A percentile compares a stretch with the other conserved stretches of the same genome.
phyloP scores from a whole-genome alignment of 2,113 vertebrate genomes.

The Oenanthe melanoleuca region DNA sequence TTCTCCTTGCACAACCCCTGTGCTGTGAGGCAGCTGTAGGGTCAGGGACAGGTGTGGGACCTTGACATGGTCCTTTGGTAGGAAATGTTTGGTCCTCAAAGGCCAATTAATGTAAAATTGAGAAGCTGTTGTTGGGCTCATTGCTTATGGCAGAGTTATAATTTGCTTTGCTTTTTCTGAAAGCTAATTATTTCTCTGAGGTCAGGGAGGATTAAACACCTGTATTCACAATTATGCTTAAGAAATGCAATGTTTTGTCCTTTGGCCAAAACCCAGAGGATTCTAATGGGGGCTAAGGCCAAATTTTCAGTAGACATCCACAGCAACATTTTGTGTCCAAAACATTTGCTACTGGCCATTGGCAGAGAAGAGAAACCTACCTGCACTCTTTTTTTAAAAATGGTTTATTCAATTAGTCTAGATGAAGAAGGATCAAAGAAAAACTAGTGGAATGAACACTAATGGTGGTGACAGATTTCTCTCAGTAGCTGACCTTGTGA shows the following conservation, averaged over 20 bases:
- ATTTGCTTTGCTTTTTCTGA: not conserved
- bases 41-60: not conserved
- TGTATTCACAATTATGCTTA: not conserved
- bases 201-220: not conserved
- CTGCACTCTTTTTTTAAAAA: not conserved
- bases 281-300: not conserved
- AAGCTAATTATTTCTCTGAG: not conserved
- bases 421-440: not conserved
- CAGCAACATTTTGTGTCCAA: not conserved
- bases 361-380: not conserved
- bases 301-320: not conserved
- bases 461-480: not conserved
- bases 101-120: not conserved
- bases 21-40: not conserved
- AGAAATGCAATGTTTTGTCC: not conserved
- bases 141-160: not conserved
- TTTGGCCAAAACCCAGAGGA: not conserved
- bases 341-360: not conserved
- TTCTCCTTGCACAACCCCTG: not conserved
- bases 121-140: not conserved
- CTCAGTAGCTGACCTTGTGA: not conserved
- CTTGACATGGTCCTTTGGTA: fast-evolving
- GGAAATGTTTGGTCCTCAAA: not conserved
- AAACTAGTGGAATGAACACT: not conserved
- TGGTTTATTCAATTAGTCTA: not conserved